Base-by-base conservation (phyloP, 2,113 vertebrate genomes). In the Rhinichthys klamathensis region DNA sequence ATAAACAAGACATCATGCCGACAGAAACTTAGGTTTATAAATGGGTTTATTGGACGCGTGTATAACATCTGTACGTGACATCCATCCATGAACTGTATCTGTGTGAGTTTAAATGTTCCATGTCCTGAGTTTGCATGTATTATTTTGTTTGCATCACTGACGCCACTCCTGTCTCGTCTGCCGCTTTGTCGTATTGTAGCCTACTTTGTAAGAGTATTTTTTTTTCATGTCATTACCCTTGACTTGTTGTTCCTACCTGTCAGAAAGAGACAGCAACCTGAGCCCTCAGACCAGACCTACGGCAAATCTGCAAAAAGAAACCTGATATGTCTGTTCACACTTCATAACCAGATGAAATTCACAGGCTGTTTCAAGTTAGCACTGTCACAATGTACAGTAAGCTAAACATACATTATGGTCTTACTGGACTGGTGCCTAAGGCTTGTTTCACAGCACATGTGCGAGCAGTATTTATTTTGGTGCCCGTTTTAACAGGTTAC, bases 221-320 rank as follows among this genome's bases (percentile, higher is more conserved):
- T 38, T 38, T 32, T 82, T 49, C 60, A 70, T n/a, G 27, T 46
- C 63, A 82, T 82, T 54, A 83, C 32, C 13, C 44, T 82, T 82
- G 80, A 69, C 80, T 65, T 81, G 27, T 51, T 67, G 21, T 81
- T 46, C 23, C 23, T 51, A 80, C 44, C 61, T 81, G 80, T 51
- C 80, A 81, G 61, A 67, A 21, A 15, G 25, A 51, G 2, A 12
- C 25, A 81, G 80, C 63, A 81, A 81, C 74, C 25, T 76, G 16
- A 54, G 46, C 46, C 44, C 25, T 69, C 27, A 51, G 25, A 69
- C 80, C 15, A 81, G 6, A 32, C 78, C 58, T 61, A 27, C 16
- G 1, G 38, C 25, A 5, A n/a, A 46, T 21, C 25, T 67, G 25
- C 44, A 67, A 35, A 27, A 51, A 30, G 27, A 15, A 51, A 80